Conservation (phyloP, 2,888 invertebrate species). For the Rutpela maculata region DNA sequence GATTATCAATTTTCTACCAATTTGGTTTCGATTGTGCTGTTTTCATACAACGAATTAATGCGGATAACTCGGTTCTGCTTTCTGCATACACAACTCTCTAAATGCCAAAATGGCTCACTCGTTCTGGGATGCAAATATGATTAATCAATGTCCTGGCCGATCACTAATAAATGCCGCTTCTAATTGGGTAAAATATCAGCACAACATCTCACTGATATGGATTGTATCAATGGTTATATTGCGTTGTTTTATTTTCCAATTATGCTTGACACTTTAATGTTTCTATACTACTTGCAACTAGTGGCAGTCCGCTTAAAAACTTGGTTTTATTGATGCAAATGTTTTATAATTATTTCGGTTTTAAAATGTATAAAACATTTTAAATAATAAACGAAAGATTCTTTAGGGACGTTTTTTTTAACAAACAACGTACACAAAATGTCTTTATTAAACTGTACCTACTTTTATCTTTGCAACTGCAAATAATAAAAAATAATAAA, state of each 20-base stretch:
- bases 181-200: constrained; percentile 58
- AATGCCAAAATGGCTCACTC: constrained; percentile 52
- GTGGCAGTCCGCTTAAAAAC: too few relatives aligned
- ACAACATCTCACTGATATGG: constrained; percentile 4
- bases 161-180: constrained; percentile 27
- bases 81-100: constrained; percentile 57
- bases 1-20: constrained; percentile 75
- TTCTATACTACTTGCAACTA: not conserved
- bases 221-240: constrained; percentile 8
- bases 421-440: too few relatives aligned
- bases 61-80: constrained; percentile 64
- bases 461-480: too few relatives aligned
- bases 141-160: constrained; percentile 52
- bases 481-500: too few relatives aligned
- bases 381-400: too few relatives aligned
- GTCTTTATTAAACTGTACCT: too few relatives aligned
- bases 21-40: constrained; percentile 74
- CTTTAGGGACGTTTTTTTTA: too few relatives aligned
- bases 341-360: too few relatives aligned
- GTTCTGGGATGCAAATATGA: constrained; percentile 59
- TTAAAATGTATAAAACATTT: too few relatives aligned
- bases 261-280: not conserved
- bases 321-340: too few relatives aligned
- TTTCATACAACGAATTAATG: constrained; percentile 69
- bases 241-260: not conserved